phyloP scores from a whole-genome alignment of 2,888 invertebrate genomes.

The Lithosia quadra region DNA sequence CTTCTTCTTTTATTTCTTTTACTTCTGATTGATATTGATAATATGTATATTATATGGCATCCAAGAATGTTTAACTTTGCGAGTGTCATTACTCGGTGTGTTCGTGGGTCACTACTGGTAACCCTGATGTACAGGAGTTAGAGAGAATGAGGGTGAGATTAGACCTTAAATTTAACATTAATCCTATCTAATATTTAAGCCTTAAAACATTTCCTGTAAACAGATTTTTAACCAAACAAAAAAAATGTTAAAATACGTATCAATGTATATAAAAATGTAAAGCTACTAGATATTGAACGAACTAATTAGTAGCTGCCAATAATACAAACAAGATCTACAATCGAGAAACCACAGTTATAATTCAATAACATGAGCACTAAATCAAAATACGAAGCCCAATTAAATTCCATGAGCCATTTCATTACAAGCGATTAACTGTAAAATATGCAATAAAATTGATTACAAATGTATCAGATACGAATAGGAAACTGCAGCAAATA shows the following conservation, averaged over 20 bases:
- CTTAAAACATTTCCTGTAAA: no score
- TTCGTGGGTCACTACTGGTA: no score
- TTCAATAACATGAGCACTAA: neutral
- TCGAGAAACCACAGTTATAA: neutral
- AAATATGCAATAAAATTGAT: constrained; percentile 14
- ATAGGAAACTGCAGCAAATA: constrained; percentile 28
- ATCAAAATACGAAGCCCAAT: neutral
- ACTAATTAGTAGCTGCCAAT: neutral
- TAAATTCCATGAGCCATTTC: constrained; percentile 16
- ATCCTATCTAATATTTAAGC: no score
- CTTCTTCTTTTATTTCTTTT: no score
- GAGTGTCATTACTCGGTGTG: no score
- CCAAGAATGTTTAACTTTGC: no score
- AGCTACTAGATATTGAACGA: neutral
- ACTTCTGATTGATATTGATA: no score
- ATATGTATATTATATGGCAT: neutral
- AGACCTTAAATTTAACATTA: no score
- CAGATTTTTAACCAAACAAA: no score
- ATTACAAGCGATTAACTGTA: constrained; percentile 12
- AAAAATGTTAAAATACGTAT: neutral
- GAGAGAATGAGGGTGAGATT: no score
- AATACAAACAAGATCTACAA: neutral
- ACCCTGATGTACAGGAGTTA: no score
- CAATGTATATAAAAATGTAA: neutral
- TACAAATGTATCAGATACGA: constrained; percentile 24